Base-by-base conservation (phyloP, 2,113 vertebrate genomes). In the Heterochromis multidens region DNA sequence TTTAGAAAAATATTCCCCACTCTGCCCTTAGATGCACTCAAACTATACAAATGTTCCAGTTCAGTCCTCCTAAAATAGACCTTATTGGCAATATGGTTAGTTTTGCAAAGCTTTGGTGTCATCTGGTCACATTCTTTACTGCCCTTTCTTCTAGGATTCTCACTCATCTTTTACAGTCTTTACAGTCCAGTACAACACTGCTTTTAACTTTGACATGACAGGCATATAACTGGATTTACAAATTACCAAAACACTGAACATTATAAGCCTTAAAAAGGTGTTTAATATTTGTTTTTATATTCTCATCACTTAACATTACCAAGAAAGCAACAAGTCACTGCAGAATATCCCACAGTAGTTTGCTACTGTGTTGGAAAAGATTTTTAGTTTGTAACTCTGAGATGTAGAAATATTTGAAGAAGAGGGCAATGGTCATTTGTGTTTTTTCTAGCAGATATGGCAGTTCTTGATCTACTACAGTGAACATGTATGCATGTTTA, bases 231-330 rank as follows among this genome's bases (percentile, higher is more conserved):
- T 70, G 40, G 2, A 70, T 70, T 12, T 29, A 3, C 40, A 49
- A 19, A 72, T 49, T 0, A 17, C 0, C 40, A 49, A 72, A 40
- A 72, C 63, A 23, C 8, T 46, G 23, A 49, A 27, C 40, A 70
- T 19, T 27, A 25, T 46, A 23, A 70, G 0, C 43, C 29, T 49
- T 70, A 14, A n/a, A 70, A 0, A 0, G 14, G 1, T 27, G 37
- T 70, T n/a, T 43, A 7, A 27, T 10, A 46, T 70, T 70, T 70
- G 37, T 19, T 70, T 40, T 19, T 0, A 46, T 46, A 46, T 27
- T 70, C 14, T 70, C 0, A 11, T 0, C 13, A 43, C 14, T 70
- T 10, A 2, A 70, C 27, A 43, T 6, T 0, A 70, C 16, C 0
- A 17, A 17, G 37, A 25, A 67, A 23, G 7, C 25, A 67, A 67